Evolutionary conservation across 2,888 invertebrate species (phyloP).

Genomic region (Polymixis lichenea): DNA sequence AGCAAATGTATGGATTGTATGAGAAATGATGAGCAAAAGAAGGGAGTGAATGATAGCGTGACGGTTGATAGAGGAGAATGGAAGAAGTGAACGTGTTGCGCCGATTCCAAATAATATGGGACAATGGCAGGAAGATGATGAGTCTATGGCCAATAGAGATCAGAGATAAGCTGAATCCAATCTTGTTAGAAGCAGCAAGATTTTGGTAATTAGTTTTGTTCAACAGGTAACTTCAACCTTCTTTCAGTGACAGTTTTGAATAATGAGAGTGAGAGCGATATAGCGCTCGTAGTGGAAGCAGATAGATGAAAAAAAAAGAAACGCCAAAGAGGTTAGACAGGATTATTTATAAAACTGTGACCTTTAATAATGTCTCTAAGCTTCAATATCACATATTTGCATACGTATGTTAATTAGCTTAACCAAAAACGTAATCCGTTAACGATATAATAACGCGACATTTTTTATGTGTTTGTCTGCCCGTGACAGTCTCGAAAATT

Average conservation of each 20-base stretch:
- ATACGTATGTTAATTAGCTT: neutral
- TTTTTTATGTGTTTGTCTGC: neutral
- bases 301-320: neutral
- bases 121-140: neutral
- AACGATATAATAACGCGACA: neutral
- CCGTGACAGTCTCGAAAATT: neutral
- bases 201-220: neutral
- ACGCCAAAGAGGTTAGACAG: neutral
- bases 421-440: neutral
- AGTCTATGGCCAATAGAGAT: neutral
- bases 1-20: neutral
- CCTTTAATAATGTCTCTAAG: slow-evolving; percentile 3
- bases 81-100: neutral
- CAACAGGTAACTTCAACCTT: neutral
- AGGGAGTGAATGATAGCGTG: neutral
- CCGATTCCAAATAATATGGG: neutral
- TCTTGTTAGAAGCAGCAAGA: neutral
- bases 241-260: neutral
- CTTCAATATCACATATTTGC: neutral
- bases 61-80: neutral
- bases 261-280: neutral
- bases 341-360: slow-evolving; percentile 6
- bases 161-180: neutral
- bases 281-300: neutral
- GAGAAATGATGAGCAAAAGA: neutral